Conservation (phyloP, 2,888 invertebrate genomes). For the Phragmatobia fuliginosa region DNA sequence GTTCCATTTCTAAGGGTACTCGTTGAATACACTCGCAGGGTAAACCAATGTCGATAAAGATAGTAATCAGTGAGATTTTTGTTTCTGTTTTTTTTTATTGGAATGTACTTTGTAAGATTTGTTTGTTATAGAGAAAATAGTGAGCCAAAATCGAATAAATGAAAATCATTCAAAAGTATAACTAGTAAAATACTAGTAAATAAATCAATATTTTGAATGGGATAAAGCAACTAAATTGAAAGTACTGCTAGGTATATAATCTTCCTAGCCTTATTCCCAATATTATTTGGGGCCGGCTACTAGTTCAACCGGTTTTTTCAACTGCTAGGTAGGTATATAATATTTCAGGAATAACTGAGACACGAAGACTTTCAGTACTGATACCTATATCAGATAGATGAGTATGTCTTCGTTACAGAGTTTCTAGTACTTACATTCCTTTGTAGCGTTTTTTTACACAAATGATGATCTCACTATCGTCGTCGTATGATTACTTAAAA, state of each 20-base stretch:
- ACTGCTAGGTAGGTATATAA: no score
- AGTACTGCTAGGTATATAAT: no score
- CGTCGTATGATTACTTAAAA: no score
- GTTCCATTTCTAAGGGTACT: slow-evolving; percentile 65
- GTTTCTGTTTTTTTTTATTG: slow-evolving; percentile 28
- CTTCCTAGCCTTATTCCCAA: no score
- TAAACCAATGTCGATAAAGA: slow-evolving; percentile 53
- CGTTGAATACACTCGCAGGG: slow-evolving; percentile 52
- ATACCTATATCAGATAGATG: not conserved
- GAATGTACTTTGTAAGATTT: slow-evolving; percentile 28
- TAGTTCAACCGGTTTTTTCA: no score
- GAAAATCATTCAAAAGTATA: not conserved
- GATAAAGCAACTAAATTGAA: no score
- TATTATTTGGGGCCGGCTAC: no score
- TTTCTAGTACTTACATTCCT: not conserved
- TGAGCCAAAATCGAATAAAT: not conserved
- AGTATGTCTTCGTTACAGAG: not conserved
- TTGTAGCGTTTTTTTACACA: no score
- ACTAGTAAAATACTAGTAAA: not conserved
- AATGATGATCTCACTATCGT: no score
- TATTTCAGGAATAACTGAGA: no score
- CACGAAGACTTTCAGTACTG: no score
- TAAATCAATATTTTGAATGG: not conserved
- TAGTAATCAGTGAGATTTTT: slow-evolving; percentile 51
- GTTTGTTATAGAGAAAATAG: not conserved